phyloP scores from a whole-genome alignment of 2,797 vertebrate species.

The Harpagifer antarcticus region DNA sequence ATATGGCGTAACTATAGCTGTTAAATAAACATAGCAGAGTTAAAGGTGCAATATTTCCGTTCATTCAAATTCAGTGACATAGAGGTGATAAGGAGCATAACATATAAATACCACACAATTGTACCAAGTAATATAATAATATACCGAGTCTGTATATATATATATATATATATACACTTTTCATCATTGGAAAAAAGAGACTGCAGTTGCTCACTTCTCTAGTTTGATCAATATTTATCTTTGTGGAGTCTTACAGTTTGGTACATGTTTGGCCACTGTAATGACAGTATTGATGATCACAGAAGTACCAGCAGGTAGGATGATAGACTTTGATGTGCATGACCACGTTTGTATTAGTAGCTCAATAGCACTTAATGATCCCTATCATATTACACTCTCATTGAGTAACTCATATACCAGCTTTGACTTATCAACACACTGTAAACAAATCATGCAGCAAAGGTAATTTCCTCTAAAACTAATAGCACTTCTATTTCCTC shows the following conservation, averaged over 20 bases:
- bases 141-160: too few relatives aligned
- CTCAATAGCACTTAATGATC: slow-evolving; percentile 36
- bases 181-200: background rate
- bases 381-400: slow-evolving; percentile 37
- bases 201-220: background rate
- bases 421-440: slow-evolving; percentile 42
- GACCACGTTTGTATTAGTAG: slow-evolving; percentile 23
- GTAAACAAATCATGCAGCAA: slow-evolving; percentile 47
- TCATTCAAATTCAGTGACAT: too few relatives aligned
- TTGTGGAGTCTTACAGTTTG: slow-evolving; percentile 10
- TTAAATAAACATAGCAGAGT: background rate
- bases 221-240: slow-evolving; percentile 24
- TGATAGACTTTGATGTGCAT: slow-evolving; percentile 36
- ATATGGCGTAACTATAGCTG: background rate
- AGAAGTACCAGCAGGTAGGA: background rate
- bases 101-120: background rate
- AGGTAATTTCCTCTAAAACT: slow-evolving; percentile 56
- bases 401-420: slow-evolving; percentile 47
- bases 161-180: background rate
- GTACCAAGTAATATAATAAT: background rate
- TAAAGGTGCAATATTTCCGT: background rate
- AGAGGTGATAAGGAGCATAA: background rate
- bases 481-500: slow-evolving; percentile 43
- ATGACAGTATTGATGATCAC: slow-evolving; percentile 12
- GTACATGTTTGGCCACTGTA: slow-evolving; percentile 2